Base-by-base conservation (phyloP, 1,140 invertebrate genomes). In the Trialeurodes vaporariorum region DNA sequence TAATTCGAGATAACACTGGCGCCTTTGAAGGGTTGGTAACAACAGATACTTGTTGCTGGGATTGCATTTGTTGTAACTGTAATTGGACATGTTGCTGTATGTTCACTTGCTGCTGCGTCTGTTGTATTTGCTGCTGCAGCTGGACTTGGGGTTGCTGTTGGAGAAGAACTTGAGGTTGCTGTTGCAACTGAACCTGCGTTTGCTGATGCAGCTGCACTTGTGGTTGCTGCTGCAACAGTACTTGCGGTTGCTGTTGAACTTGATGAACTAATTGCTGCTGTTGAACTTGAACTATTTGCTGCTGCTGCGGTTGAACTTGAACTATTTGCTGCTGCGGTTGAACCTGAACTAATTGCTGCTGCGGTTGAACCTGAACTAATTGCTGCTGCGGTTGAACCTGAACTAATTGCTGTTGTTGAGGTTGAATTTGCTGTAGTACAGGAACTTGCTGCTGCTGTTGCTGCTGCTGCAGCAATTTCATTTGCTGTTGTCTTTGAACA, bases 401-500 rank as follows among this genome's bases (percentile, higher is more conserved):
- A 25, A 25, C 62, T 11, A 27, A 63, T 26, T 13, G 63, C 26
- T 64, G 27, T 34, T 27, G 63, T 64, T 64, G 27, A 9, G 49
- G 21, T 17, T 27, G 27, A 34, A 27, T 40, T 2, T 40, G 17
- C 26, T 64, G 63, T 22, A 64, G 24, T 5, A 64, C 23, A 22
- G 34, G 59, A 1, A 27, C 24, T 62, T 69, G 68, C 21, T 69
- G 79, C 78, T 1, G 79, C 76, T 62, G 81, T 22, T 68, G 78
- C 71, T 83, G 83, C 70, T 84, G 82, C 25, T 83, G 81, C 58
- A 84, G 71, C 70, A 84, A 74, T 74, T 80, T 79, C 70, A 83
- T 82, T 69, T 83, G 83, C 71, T 84, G 83, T 74, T 87, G 83
- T 9, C 83, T 78, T 70, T 84, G 85, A 67, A 81, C 83, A 68